Evolutionary conservation across 2,113 vertebrate genomes (phyloP), one percentile per base, ranked within the genome.

Genomic region (Mystacornis crossleyi): DNA sequence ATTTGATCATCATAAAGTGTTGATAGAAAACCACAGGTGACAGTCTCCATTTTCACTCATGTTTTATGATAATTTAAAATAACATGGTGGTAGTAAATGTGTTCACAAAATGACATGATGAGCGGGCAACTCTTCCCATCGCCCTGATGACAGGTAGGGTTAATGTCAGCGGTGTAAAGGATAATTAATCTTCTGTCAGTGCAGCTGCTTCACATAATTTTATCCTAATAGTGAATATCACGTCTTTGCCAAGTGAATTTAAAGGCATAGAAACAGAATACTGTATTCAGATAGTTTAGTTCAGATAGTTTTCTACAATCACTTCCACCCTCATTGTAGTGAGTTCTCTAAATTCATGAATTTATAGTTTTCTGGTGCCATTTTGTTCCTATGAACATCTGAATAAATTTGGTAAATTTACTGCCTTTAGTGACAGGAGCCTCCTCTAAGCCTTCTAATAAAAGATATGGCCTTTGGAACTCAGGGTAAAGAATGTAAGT

Each of bases 161-260:
- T 97, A 97, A 97, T 38, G 93, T 95, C 34, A 74, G 91, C 75
- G 90, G 73, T 73, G 83, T 64, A 72, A 93, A 96, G 91, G 86
- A 95, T 96, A 97, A 97, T 96, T 78, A 92, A 95, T 97, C 93
- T 95, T 97, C 92, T 95, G 83, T 93, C 97, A 96, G 55, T 87
- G 84, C 94, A 98, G 92, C 89, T 97, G 94, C 91, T 86, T 96
- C 96, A 85, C 93, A 91, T 95, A 96, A 97, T 97, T 98, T 94
- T 87, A 83, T 89, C 80, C 71, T 91, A 96, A 85, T 73, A 95
- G 71, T 18, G 31, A 96, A 75, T 81, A 95, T 86, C 85, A 19
- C 61, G 8, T 86, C 77, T 90, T 61, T 92, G 65, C 82, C 62
- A 95, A 92, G 83, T 51, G 92, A 54, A 82, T 89, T 79, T 86